A percentile compares a stretch with the other conserved stretches of the same genome.
Evolutionary conservation across 2,113 vertebrate species (phyloP).

Genomic region (Calonectris borealis): DNA sequence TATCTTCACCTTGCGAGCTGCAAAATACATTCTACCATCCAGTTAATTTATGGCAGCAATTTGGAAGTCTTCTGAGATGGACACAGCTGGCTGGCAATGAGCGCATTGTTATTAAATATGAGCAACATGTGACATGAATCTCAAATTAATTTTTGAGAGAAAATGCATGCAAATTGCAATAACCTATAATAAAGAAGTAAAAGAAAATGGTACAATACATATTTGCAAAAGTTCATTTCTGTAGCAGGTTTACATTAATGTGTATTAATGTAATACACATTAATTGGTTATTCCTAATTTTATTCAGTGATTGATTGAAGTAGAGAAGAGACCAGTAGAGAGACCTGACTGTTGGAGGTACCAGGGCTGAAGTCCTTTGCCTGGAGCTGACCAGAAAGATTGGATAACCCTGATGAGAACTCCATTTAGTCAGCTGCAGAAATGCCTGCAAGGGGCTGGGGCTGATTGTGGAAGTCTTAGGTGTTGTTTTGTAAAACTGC

Average conservation of each 20-base stretch:
- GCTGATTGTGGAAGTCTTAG: accelerated
- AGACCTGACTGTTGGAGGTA: background rate
- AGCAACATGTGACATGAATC: background rate
- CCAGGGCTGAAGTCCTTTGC: background rate
- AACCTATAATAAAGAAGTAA: background rate
- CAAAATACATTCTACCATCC: background rate
- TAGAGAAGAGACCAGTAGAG: background rate
- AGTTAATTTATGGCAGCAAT: conserved; percentile 1
- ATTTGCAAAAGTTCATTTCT: background rate
- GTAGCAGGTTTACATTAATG: background rate
- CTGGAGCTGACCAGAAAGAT: background rate
- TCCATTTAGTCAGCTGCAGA: background rate
- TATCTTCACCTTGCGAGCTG: background rate
- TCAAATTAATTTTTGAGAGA: conserved; percentile 11
- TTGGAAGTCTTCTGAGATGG: background rate
- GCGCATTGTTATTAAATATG: background rate
- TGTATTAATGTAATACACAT: background rate
- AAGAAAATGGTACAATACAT: background rate
- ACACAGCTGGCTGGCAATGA: background rate
- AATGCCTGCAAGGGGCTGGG: accelerated
- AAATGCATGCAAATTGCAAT: background rate
- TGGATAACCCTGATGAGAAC: background rate
- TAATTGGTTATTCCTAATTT: background rate
- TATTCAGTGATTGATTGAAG: background rate
- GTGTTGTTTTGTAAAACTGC: background rate